phyloP scores from a whole-genome alignment of 2,797 vertebrate species.

The Brachymystax lenok region DNA sequence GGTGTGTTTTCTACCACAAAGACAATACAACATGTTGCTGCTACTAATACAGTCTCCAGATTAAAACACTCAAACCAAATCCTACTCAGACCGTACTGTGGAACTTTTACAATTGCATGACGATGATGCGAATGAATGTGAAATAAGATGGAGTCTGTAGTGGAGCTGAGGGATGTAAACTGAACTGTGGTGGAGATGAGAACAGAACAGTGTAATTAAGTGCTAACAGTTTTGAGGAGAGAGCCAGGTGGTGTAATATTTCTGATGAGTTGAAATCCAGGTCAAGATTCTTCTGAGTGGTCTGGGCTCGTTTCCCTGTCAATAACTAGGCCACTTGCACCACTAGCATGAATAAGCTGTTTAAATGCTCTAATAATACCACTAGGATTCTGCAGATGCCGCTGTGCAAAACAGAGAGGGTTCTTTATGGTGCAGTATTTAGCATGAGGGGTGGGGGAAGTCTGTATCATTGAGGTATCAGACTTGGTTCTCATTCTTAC shows the following conservation, averaged over 20 bases:
- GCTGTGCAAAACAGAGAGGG: neutral
- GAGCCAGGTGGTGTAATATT: slow-evolving; percentile 3
- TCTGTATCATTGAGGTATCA: too few relatives aligned
- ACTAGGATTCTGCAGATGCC: slow-evolving; percentile 17
- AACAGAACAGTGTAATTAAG: neutral
- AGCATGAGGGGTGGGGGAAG: neutral
- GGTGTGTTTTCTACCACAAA: neutral
- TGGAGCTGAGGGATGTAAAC: neutral
- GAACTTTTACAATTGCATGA: slow-evolving; percentile 13
- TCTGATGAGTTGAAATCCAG: slow-evolving; percentile 3
- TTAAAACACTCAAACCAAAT: neutral
- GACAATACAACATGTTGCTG: neutral
- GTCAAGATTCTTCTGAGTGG: neutral
- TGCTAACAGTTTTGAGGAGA: neutral
- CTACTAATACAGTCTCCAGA: slow-evolving; percentile 1
- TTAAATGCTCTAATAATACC: slow-evolving; percentile 16
- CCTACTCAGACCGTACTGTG: slow-evolving; percentile 3
- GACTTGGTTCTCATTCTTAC: neutral
- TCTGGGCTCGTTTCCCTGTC: slow-evolving; percentile 12
- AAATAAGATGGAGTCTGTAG: neutral
- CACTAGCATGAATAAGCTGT: slow-evolving; percentile 10
- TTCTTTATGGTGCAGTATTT: neutral
- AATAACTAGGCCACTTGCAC: slow-evolving; percentile 30
- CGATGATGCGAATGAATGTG: neutral
- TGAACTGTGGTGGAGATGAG: neutral